Base-by-base conservation (phyloP, 2,797 vertebrate genomes). In the Melanotaenia pygmaea region DNA sequence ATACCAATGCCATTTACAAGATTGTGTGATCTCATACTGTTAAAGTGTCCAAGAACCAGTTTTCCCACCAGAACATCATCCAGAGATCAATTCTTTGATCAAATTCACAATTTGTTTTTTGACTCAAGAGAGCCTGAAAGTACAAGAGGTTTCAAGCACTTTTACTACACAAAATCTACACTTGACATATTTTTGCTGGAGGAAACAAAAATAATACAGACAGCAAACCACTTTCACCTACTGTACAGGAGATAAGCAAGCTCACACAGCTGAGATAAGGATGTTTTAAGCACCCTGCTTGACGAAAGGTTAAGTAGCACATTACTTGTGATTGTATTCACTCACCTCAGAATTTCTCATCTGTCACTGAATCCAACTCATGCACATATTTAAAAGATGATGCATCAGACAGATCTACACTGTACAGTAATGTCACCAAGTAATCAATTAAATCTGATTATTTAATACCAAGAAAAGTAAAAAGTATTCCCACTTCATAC, bases 221-320 rank as follows among this genome's bases (percentile, higher is more conserved):
- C 65, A 32, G 40, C 56, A 59, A 51, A 60, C 2, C 22, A 28
- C 71, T 80, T 80, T 80, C 61, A 78, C 65, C 68, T 14, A 67
- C 1, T 76, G 53, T 69, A 67, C 34, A 20, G 28, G 58, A 74
- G 83, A 86, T 82, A 85, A 80, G 14, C 9, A 22, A 66, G 51
- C 57, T 74, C 24, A 63, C 43, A 47, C 51, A 24, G 58, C 24
- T 5, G 50, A 77, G 67, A 86, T 82, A 72, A 77, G 72, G 63
- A 54, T 10, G 0, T 30, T 69, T 74, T 30, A 72, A 51, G 51
- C 73, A 59, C 8, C 64, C 51, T 37, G 47, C 26, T 64, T 28
- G 51, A 72, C 24, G 63, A 40, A 47, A 47, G 20, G 20, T 47
- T 28, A 78, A 74, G 80, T 81, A 74, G 63, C 24, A 32, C 35